Base-by-base conservation (phyloP, 1,140 invertebrate species). In the Steinernema feltiae region DNA sequence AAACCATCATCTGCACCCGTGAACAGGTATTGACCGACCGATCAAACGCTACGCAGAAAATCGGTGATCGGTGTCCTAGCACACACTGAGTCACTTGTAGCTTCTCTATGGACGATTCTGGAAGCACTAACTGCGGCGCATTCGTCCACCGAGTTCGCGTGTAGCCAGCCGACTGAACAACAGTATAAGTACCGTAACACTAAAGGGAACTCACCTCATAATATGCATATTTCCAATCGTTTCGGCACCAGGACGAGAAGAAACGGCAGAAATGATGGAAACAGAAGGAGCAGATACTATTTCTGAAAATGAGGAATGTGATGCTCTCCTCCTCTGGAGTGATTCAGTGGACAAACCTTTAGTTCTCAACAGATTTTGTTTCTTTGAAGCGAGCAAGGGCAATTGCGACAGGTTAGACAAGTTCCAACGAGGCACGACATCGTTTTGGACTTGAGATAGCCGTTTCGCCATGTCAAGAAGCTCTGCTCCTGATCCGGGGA, bases 1-100 rank as follows among this genome's bases (percentile, higher is more conserved):
- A 99, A 89, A 74, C 93, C 88, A 88, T 99, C 97, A 89, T 99
- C 97, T 46, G 96, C 95, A 74, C 96, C 97, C 91, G 96, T 98
- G 81, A 98, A 91, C 70, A 97, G 92, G 85, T 93, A 97, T 85
- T 91, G 90, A 2, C 96, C 96, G 17, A 93, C 76, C 92, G 90
- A 88, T 99, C 97, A 88, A 95, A 98, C 0, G 94, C 88, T 21
- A 98, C 91, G 88, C 96, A 99, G 88, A 97, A 99, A 0, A 98
- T 95, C 27, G 95, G 92, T 3, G 94, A 94, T 32, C 98, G 89
- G 87, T 99, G 97, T 2, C 95, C 97, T 3, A 98, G 88, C 0
- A 94, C 94, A 72, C 93, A 90, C 35, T 92, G 90, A 85, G 24
- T 12, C 7, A 63, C 24, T 12, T 21, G 12, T 27, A 63, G 53